Conservation (phyloP, 2,113 vertebrate species). For the Stegostoma tigrinum region DNA sequence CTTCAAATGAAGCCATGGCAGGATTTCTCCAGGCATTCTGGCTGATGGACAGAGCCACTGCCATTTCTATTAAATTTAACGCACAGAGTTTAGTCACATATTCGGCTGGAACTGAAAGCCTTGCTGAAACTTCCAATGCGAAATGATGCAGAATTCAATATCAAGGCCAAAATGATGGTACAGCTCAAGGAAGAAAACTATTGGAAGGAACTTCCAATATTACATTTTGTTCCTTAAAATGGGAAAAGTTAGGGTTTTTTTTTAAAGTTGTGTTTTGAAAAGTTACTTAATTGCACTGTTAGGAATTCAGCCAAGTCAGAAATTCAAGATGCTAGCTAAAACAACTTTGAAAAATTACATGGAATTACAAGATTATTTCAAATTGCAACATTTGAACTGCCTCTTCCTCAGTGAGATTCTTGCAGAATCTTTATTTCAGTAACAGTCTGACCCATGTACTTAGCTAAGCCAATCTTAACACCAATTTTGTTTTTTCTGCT, state of each 20-base stretch:
- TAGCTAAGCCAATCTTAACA: not conserved
- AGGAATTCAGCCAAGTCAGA: not conserved
- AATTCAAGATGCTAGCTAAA: not conserved
- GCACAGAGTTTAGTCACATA: not conserved
- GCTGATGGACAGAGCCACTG: too few species aligned
- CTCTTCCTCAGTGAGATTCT: not conserved
- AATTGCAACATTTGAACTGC: not conserved
- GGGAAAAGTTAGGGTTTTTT: not conserved
- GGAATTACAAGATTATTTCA: not conserved
- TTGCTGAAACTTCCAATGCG: not conserved
- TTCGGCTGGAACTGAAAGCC: not conserved
- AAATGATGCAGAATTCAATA: not conserved
- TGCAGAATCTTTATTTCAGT: not conserved
- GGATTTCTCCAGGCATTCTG: too few species aligned
- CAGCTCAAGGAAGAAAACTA: too few species aligned
- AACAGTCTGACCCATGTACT: not conserved
- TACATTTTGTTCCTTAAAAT: not conserved
- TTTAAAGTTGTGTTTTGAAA: not conserved
- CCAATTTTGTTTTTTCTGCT: not conserved
- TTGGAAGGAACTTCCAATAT: not conserved
- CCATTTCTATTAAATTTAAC: too few species aligned
- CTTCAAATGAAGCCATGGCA: too few species aligned
- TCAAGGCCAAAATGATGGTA: too few species aligned
- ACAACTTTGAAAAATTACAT: not conserved
- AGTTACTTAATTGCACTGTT: not conserved